These are phyloP conservation scores for Acrocephalus scirpaceus DNA, from an alignment of 2,797 vertebrate species.

Conservation along the genomic window DNA sequence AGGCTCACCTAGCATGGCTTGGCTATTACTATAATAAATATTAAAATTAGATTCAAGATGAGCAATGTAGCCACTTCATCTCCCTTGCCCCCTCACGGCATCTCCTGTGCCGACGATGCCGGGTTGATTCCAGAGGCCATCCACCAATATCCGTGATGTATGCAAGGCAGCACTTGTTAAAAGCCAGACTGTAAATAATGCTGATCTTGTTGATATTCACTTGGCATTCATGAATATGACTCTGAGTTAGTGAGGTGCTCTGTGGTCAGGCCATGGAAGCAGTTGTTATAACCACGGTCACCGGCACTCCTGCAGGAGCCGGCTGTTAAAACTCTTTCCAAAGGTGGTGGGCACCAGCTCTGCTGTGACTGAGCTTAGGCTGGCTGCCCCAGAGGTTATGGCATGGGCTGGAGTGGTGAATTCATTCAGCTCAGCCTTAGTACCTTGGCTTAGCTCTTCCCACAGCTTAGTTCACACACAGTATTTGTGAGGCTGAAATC, in stretches of 20 bases:
- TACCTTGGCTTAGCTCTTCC: neutral
- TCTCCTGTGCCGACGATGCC: neutral
- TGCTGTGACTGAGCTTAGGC: neutral
- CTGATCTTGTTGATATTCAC: conserved; percentile 60
- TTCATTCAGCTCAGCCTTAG: neutral
- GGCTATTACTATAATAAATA: conserved; percentile 62
- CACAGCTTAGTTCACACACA: neutral
- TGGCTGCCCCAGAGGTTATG: neutral
- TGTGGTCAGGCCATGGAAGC: neutral
- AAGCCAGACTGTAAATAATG: conserved; percentile 63
- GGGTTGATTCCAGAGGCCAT: conserved; percentile 9
- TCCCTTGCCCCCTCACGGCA: conserved; percentile 5
- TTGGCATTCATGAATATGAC: conserved; percentile 45
- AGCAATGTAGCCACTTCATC: conserved; percentile 43
- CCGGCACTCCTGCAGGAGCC: neutral
- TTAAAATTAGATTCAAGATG: conserved; percentile 57
- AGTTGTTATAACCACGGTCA: conserved; percentile 10
- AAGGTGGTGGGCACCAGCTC: neutral
- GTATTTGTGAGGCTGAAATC: neutral
- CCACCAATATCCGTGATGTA: conserved; percentile 26
- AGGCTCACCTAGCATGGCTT: conserved; percentile 54
- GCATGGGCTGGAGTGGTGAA: neutral
- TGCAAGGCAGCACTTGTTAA: conserved; percentile 31
- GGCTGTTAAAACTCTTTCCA: neutral
- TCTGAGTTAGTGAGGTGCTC: neutral